Conservation (phyloP, 2,113 vertebrate genomes). For the Onychostoma macrolepis region DNA sequence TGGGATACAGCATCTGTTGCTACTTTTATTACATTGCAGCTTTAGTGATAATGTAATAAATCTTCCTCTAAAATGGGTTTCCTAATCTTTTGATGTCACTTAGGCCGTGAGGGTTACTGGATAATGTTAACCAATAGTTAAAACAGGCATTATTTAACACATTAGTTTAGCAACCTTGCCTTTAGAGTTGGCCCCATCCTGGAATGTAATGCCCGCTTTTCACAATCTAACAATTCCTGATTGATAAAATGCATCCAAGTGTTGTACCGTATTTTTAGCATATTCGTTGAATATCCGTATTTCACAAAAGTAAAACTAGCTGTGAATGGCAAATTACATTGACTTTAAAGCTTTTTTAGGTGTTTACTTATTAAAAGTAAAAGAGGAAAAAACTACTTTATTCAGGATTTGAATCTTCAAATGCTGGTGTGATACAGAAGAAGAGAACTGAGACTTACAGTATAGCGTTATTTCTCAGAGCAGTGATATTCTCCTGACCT, state of each 20-base stretch:
- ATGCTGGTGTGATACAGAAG: background rate
- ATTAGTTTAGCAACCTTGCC: background rate
- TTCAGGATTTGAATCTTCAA: background rate
- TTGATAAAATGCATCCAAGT: background rate
- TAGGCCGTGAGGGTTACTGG: background rate
- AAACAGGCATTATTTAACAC: background rate
- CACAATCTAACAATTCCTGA: background rate
- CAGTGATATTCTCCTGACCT: conserved; percentile 50
- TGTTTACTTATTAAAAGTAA: background rate
- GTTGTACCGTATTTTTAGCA: background rate
- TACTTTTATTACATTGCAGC: background rate
- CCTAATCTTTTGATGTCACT: background rate
- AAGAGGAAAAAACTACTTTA: background rate
- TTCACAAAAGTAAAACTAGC: background rate
- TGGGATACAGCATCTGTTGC: background rate
- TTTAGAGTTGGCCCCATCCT: background rate
- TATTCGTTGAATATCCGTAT: background rate
- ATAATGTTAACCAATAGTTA: background rate
- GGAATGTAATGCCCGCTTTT: background rate
- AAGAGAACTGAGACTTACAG: conserved; percentile 13
- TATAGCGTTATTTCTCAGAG: conserved; percentile 28
- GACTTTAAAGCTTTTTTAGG: background rate
- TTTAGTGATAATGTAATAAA: background rate
- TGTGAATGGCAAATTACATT: background rate
- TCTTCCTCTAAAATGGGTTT: background rate